Conservation (phyloP, 2,797 vertebrate genomes). For the Streptopelia turtur region DNA sequence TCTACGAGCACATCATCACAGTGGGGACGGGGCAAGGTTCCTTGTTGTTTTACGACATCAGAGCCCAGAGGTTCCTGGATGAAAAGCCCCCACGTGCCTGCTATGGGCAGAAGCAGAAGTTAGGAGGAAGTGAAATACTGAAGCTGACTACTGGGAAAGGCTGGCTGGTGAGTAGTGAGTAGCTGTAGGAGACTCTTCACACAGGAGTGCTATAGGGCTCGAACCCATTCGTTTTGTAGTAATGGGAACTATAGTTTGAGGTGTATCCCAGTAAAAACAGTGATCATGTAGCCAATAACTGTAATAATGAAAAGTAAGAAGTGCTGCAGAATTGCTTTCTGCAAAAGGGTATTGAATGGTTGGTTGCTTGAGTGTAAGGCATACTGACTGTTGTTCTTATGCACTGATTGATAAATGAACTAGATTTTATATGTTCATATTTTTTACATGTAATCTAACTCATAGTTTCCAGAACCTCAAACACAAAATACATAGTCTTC, state of each 20-base stretch:
- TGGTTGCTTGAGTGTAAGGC: neutral
- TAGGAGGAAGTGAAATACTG: constrained; percentile 86
- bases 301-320: neutral
- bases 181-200: neutral
- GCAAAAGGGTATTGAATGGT: neutral
- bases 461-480: neutral
- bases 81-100: constrained; percentile 77
- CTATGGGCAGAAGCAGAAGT: constrained; percentile 82
- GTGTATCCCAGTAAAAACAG: neutral
- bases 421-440: neutral
- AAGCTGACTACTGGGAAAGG: constrained; percentile 95
- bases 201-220: fast-evolving
- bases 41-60: constrained; percentile 95
- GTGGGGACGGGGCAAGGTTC: constrained; percentile 98
- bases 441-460: neutral
- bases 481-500: neutral
- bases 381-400: neutral
- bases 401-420: neutral
- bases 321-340: neutral
- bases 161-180: constrained; percentile 88
- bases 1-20: constrained; percentile 98
- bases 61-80: constrained; percentile 94
- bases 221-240: neutral
- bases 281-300: neutral
- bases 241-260: neutral